phyloP scores from a whole-genome alignment of 2,113 vertebrate species.

The Psettodes erumei region DNA sequence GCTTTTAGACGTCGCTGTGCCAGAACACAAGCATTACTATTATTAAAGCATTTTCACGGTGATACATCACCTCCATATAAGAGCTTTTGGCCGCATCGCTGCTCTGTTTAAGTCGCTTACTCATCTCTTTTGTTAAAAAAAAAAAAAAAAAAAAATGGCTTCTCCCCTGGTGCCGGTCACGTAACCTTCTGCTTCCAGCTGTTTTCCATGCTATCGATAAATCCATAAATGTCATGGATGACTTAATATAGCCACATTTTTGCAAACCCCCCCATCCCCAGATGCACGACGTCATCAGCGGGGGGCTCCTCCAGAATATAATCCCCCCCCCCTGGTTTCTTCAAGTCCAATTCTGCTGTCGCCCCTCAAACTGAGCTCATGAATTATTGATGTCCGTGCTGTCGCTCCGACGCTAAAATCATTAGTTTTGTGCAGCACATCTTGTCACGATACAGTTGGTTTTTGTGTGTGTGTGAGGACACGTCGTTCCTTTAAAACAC shows the following conservation, averaged over 20 bases:
- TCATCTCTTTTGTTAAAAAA: neutral
- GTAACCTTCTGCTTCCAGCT: no score
- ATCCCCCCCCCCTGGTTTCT: no score
- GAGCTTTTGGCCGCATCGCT: slow-evolving; percentile 10
- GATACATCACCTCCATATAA: neutral
- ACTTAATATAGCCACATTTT: slow-evolving; percentile 14
- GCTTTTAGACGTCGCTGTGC: neutral
- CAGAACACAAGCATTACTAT: slow-evolving; percentile 18
- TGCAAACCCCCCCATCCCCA: neutral
- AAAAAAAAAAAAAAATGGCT: neutral
- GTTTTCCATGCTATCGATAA: neutral
- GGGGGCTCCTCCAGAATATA: slow-evolving; percentile 34
- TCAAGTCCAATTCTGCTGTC: slow-evolving; percentile 53
- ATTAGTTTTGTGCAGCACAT: slow-evolving; percentile 70
- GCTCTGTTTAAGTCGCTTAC: slow-evolving; percentile 9
- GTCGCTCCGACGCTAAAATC: slow-evolving; percentile 61
- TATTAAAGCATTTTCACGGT: slow-evolving; percentile 7
- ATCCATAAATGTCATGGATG: slow-evolving; percentile 23
- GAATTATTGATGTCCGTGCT: slow-evolving; percentile 76
- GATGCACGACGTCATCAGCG: slow-evolving; percentile 21
- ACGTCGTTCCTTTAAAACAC: no score
- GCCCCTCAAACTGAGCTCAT: slow-evolving; percentile 65
- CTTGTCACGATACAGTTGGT: slow-evolving; percentile 14
- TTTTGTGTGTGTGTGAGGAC: neutral
- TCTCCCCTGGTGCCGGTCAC: neutral